Evolutionary conservation across 2,113 vertebrate species (phyloP).

Genomic region (Calyptomena viridis): DNA sequence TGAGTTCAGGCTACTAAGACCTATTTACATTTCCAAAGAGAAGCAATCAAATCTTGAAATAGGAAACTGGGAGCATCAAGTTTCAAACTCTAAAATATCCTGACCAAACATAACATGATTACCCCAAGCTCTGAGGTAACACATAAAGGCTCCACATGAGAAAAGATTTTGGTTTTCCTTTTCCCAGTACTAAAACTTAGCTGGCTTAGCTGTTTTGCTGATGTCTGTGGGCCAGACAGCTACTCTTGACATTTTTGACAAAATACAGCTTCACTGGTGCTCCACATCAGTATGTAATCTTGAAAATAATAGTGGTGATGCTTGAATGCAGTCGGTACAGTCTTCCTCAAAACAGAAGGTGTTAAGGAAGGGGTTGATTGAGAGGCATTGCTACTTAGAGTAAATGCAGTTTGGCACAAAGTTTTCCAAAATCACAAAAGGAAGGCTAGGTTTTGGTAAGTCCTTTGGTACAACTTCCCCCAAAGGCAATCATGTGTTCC

Average conservation of each 20-base stretch:
- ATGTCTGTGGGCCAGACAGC: neutral
- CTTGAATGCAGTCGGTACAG: neutral
- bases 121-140: neutral
- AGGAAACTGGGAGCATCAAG: neutral
- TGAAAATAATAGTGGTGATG: neutral
- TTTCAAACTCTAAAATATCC: slow-evolving; percentile 21
- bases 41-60: neutral
- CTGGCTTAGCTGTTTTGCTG: neutral
- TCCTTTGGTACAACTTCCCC: neutral
- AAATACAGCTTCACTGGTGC: neutral
- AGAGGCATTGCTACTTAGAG: neutral
- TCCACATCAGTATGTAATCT: neutral
- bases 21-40: neutral
- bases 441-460: neutral
- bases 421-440: neutral
- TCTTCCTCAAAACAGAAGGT: neutral
- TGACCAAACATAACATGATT: neutral
- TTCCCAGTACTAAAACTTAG: neutral
- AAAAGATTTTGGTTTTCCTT: neutral
- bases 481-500: neutral
- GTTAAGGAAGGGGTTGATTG: neutral
- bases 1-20: neutral
- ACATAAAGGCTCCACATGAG: neutral
- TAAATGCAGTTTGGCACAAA: neutral
- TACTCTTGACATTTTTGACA: neutral